Evolutionary conservation across 2,797 vertebrate species (phyloP), one percentile per base, ranked within the genome.

Genomic region (Dallia pectoralis): DNA sequence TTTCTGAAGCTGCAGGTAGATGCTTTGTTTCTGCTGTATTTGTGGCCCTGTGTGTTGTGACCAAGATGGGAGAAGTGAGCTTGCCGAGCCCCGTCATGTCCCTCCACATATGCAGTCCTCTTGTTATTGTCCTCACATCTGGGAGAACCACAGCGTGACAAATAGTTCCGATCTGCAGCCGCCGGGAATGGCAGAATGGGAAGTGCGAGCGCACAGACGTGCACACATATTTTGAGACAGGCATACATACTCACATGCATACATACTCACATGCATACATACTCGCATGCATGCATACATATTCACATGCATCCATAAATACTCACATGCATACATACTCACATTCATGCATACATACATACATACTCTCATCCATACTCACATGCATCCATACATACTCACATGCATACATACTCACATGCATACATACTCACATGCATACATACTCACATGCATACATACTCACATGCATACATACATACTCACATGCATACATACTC

Each of bases 111-210:
- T 63, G 15, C 61, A 4, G 14, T 8, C 61, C 61, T 3, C 66
- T 14, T 25, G 4, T n/a, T 19, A 18, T 65, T 65, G 6, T 30
- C 32, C 64, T 12, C 64, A 40, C 19, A 11, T 67, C 64, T 67
- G 32, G 32, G 33, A 44, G 32, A 3, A 15, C 22, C 27, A 4
- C 47, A 69, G 67, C 27, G 44, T 69, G 44, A 47, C 44, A 29
- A 47, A 9, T 4, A 51, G 22, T 40, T 16, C 66, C 14, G 33
- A 67, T 67, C 66, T 47, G 66, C 66, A 48, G 66, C 66, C n/a
- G n/a, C 36, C 25, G 66, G 66, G 48, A 67, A 67, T 67, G 19
- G 4, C 40, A 22, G 63, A 29, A 16, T 32, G 61, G 29, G 36
- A 33, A 44, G n/a, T 4, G n/a, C 6, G 25, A 7, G 44, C 22